Evolutionary conservation across 2,113 vertebrate species (phyloP).

Genomic region (Tor tambroides): DNA sequence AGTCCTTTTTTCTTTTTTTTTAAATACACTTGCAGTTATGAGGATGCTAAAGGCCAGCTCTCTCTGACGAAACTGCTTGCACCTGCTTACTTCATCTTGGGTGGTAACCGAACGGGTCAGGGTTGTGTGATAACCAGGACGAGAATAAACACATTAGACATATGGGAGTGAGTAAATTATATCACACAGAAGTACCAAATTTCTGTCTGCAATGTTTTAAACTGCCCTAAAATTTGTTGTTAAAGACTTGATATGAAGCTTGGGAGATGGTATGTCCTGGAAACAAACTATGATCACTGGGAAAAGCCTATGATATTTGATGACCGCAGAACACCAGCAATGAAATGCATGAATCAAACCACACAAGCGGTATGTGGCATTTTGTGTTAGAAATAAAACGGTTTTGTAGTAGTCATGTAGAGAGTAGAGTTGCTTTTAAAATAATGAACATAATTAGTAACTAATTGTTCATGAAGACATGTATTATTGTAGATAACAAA

Average conservation of each 20-base stretch:
- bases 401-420: neutral
- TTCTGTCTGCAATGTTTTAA: neutral
- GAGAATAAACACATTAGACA: slow-evolving; percentile 75
- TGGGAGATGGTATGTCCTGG: slow-evolving; percentile 79
- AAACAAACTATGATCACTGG: slow-evolving; percentile 91
- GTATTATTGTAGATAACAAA: neutral
- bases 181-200: neutral
- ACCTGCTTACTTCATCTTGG: slow-evolving; percentile 88
- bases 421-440: neutral
- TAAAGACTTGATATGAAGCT: slow-evolving; percentile 77
- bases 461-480: neutral
- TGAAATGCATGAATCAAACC: slow-evolving; percentile 81
- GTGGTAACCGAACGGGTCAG: slow-evolving; percentile 81
- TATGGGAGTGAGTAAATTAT: slow-evolving; percentile 81
- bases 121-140: slow-evolving; percentile 86
- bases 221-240: neutral
- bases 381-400: neutral
- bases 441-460: neutral
- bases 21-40: slow-evolving; percentile 75
- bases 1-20: too few relatives aligned
- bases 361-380: slow-evolving; percentile 74
- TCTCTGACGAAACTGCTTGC: slow-evolving; percentile 79
- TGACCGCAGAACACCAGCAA: slow-evolving; percentile 80
- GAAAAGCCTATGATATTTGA: slow-evolving; percentile 80
- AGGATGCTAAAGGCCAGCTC: slow-evolving; percentile 81